Percentiles rank a stretch among this genome's conserved stretches.
phyloP scores from a whole-genome alignment of 2,888 invertebrate genomes.

The Athripsodes cinereus region DNA sequence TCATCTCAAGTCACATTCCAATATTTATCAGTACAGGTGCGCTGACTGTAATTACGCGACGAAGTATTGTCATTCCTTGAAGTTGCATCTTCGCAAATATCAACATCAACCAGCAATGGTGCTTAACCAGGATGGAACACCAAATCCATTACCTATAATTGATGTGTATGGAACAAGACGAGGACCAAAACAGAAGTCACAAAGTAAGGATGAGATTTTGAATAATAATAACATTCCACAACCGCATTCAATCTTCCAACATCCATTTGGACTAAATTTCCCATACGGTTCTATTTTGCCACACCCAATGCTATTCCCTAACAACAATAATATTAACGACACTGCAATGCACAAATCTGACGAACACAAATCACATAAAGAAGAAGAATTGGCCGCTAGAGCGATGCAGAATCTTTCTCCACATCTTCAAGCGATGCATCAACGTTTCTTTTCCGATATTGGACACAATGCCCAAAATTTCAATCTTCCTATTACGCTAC shows the following conservation, averaged over 20 bases:
- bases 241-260: slow-evolving; percentile 41
- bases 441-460: slow-evolving; percentile 36
- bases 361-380: slow-evolving; percentile 30
- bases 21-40: slow-evolving; percentile 89
- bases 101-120: slow-evolving; percentile 87
- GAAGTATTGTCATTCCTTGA: slow-evolving; percentile 96
- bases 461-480: slow-evolving; percentile 28
- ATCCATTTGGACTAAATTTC: slow-evolving; percentile 44
- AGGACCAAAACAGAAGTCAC: slow-evolving; percentile 66
- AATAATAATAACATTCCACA: slow-evolving; percentile 30
- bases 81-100: slow-evolving; percentile 90
- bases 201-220: slow-evolving; percentile 39
- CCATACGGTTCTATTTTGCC: slow-evolving; percentile 46
- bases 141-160: slow-evolving; percentile 81
- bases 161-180: slow-evolving; percentile 87
- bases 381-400: slow-evolving; percentile 25
- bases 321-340: slow-evolving; percentile 42
- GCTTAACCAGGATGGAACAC: slow-evolving; percentile 80
- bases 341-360: slow-evolving; percentile 33
- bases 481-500: slow-evolving; percentile 19
- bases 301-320: slow-evolving; percentile 46
- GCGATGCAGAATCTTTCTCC: slow-evolving; percentile 15
- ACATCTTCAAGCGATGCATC: slow-evolving; percentile 35
- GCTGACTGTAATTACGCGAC: slow-evolving; percentile 92
- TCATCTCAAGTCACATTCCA: slow-evolving; percentile 93